Evolutionary conservation across 2,797 vertebrate genomes (phyloP), one percentile per base, ranked within the genome.

Genomic region (Streptopelia turtur): DNA sequence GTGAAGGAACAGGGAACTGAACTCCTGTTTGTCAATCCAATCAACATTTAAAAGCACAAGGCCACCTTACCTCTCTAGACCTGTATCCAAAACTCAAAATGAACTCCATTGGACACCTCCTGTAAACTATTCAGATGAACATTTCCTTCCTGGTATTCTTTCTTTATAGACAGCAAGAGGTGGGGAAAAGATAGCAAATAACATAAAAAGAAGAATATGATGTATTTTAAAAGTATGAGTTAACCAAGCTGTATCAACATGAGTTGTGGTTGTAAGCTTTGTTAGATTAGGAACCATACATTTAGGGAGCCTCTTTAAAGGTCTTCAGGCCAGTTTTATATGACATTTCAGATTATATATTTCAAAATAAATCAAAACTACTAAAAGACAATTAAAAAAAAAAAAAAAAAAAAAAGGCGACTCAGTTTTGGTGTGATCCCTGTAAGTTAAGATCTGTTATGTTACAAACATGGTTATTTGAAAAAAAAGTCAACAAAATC

Each of bases 331-430:
- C 15, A 33, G 18, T 69, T 84, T 35, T 45, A 10, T 13, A n/a
- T 18, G 41, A 47, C 7, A 21, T 79, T 92, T 84, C 68, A 72
- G 47, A 30, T 35, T 7, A 43, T 22, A 8, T 60, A 59, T 90
- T 94, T 68, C n/a, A 63, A 72, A 53, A 70, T 30, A 64, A 77
- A n/a, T 28, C 81, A 69, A 74, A 49, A 27, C 3, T 63, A 50
- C 24, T 68, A 4, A 13, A n/a, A 75, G 11, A 83, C 6, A 27
- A n/a, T 25, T 25, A 2, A 0, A 37, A 69, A 61, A 30, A 20
- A 1, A 3, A 22, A 0, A 37, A 69, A 61, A 28, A 17, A 35
- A 1, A 2, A 37, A 37, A n/a, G n/a, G n/a, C n/a, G 17, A 61
- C 16, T 63, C 45, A 13, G 5, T 4, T 78, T 83, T 50, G 4